These are phyloP conservation scores for Bufo gargarizans DNA, from an alignment of 2,113 vertebrate species.

Conservation along the genomic window DNA sequence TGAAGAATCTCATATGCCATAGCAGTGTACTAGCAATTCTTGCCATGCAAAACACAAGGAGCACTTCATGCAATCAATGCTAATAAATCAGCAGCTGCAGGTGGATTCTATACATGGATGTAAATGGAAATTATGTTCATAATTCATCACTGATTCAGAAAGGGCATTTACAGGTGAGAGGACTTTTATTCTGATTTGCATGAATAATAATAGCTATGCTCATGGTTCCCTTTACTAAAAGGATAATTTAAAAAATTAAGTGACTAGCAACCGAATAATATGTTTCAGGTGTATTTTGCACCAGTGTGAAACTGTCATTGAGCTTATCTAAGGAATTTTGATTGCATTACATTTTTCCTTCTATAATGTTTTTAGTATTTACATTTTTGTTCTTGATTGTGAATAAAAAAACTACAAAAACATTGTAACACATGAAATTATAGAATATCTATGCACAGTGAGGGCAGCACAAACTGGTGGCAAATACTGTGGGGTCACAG, in stretches of 20 bases:
- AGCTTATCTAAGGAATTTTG: neutral
- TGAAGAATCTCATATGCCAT: neutral
- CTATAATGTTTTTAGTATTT: neutral
- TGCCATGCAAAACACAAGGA: neutral
- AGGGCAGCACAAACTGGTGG: too few species aligned
- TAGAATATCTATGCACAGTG: neutral
- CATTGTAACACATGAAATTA: neutral
- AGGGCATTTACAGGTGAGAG: conserved; percentile 6
- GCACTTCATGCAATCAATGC: conserved; percentile 8
- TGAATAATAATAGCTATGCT: neutral
- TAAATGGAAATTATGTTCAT: conserved; percentile 27
- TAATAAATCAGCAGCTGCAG: conserved; percentile 14
- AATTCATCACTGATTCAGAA: conserved; percentile 31
- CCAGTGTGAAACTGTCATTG: neutral
- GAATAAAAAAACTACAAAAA: too few species aligned
- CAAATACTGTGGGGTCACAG: too few species aligned
- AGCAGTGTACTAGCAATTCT: neutral
- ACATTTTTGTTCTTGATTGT: too few species aligned
- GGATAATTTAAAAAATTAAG: neutral
- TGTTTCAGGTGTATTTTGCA: neutral
- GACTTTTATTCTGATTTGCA: conserved; percentile 7
- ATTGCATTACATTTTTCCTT: neutral
- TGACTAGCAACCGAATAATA: neutral
- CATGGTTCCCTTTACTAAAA: neutral
- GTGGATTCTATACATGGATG: neutral